Evolutionary conservation across 2,113 vertebrate genomes (phyloP).

Genomic region (Stegostoma tigrinum): DNA sequence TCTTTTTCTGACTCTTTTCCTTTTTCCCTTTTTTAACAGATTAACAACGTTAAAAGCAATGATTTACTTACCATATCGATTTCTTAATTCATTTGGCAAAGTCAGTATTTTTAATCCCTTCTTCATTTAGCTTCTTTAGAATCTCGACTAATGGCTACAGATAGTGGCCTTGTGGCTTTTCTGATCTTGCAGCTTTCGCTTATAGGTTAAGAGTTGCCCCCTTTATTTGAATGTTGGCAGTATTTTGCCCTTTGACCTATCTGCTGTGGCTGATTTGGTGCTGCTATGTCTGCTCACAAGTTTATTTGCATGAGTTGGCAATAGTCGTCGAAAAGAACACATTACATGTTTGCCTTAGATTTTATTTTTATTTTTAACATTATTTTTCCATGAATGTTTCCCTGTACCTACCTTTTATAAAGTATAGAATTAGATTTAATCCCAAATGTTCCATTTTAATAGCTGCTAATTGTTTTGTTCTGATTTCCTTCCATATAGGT

Average conservation of each 20-base stretch:
- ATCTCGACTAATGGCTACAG: not conserved
- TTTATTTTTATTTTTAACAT: constrained; percentile 9
- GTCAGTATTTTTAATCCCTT: constrained; percentile 23
- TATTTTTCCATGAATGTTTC: not conserved
- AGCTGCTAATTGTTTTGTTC: not conserved
- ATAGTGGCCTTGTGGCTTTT: constrained; percentile 13
- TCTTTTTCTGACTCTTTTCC: constrained; percentile 8
- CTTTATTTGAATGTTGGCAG: constrained; percentile 1
- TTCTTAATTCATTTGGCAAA: not conserved
- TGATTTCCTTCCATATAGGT: constrained; percentile 54
- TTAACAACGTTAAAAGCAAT: constrained; percentile 8
- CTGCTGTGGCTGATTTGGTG: not conserved
- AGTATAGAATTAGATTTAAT: not conserved
- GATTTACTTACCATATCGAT: constrained; percentile 7
- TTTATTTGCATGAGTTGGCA: constrained; percentile 19
- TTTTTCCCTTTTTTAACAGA: constrained; percentile 12
- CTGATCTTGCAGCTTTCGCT: constrained; percentile 1
- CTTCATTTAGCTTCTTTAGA: not conserved
- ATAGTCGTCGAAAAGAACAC: not conserved
- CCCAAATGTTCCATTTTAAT: not conserved
- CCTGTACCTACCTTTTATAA: not conserved
- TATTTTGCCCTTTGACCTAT: constrained; percentile 8
- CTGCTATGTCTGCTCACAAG: constrained; percentile 5
- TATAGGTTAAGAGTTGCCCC: constrained; percentile 3
- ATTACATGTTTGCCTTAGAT: not conserved